phyloP scores from a whole-genome alignment of 1,140 invertebrate genomes.

The Reticulitermes speratus region DNA sequence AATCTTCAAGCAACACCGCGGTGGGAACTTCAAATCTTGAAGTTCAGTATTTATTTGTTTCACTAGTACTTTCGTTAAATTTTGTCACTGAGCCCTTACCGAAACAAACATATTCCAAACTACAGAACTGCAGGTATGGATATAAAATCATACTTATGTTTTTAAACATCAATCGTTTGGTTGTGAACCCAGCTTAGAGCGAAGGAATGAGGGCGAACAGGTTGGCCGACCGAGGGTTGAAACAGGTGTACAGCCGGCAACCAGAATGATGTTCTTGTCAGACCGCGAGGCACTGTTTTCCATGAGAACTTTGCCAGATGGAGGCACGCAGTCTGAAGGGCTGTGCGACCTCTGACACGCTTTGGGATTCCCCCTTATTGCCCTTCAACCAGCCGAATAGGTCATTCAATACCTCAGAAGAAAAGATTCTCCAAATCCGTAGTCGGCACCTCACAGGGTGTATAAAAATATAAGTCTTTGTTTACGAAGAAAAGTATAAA shows the following conservation, averaged over 20 bases:
- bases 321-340: not conserved
- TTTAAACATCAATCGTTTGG: not conserved
- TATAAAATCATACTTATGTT: too few species aligned
- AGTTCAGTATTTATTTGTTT: too few species aligned
- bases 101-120: too few species aligned
- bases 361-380: not conserved
- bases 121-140: too few species aligned
- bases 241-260: not conserved
- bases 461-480: too few species aligned
- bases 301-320: not conserved
- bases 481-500: too few species aligned
- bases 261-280: not conserved
- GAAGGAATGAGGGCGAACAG: constrained; percentile 16
- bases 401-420: not conserved
- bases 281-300: not conserved
- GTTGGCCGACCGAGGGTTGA: not conserved
- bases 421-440: too few species aligned
- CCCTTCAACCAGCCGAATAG: not conserved
- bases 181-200: not conserved
- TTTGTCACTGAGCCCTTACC: too few species aligned
- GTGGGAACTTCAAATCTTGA: too few species aligned
- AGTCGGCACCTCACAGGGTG: too few species aligned
- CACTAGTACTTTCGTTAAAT: too few species aligned
- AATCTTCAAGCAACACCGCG: too few species aligned
- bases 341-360: not conserved